Evolutionary conservation across 2,113 vertebrate genomes (phyloP).

Genomic region (Stigmatopora argus): DNA sequence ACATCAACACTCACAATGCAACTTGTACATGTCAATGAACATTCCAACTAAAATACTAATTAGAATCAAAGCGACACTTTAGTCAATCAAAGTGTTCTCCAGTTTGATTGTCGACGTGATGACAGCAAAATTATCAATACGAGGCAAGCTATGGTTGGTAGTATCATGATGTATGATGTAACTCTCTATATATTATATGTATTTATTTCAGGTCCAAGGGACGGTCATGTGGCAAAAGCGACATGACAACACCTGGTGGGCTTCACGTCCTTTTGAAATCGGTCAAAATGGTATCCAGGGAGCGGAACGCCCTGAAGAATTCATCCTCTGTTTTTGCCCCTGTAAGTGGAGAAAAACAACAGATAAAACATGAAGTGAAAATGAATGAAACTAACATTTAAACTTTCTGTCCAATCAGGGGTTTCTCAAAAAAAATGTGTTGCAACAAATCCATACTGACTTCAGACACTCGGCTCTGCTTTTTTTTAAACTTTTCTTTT

Average conservation of each 20-base stretch:
- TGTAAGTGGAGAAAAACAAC: constrained; percentile 40
- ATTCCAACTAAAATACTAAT: not conserved
- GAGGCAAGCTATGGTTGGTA: not conserved
- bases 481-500: too few species aligned
- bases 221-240: not conserved
- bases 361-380: not conserved
- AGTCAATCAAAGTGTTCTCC: not conserved
- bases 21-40: constrained; percentile 1
- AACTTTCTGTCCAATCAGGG: too few species aligned
- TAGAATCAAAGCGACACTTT: not conserved
- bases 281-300: constrained; percentile 79
- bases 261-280: constrained; percentile 60
- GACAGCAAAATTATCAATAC: not conserved
- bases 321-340: constrained; percentile 81
- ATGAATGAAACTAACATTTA: too few species aligned
- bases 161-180: not conserved
- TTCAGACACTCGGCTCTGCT: too few species aligned
- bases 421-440: too few species aligned
- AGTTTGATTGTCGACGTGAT: not conserved
- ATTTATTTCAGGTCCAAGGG: not conserved
- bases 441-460: too few species aligned
- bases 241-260: not conserved
- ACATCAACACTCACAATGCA: not conserved
- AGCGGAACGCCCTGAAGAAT: constrained; percentile 80
- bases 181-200: not conserved